Conservation (phyloP, 2,888 invertebrate genomes). For the Drosophila falleni region DNA sequence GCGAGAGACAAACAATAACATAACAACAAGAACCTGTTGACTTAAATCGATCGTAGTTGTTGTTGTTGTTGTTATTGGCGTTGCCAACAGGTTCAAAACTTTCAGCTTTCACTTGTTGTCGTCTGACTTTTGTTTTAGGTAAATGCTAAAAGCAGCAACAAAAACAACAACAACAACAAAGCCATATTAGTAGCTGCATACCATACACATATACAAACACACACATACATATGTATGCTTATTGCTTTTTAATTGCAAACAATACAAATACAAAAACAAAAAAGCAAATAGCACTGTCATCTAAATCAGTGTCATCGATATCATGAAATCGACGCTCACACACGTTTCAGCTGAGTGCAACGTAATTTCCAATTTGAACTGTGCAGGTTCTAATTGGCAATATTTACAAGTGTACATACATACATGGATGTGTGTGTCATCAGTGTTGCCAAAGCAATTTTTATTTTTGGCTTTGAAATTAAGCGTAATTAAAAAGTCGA, state of each 20-base stretch:
- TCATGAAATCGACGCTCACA: slow-evolving; percentile 29
- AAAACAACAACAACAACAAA: slow-evolving; percentile 8
- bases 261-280: slow-evolving; percentile 16
- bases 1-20: slow-evolving; percentile 46
- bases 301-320: slow-evolving; percentile 44
- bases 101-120: slow-evolving; percentile 74
- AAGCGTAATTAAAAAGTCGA: background rate
- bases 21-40: slow-evolving; percentile 54
- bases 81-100: slow-evolving; percentile 61
- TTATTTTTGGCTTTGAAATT: background rate
- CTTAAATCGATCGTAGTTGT: slow-evolving; percentile 19
- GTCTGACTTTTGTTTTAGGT: slow-evolving; percentile 68
- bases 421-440: background rate
- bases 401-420: no score
- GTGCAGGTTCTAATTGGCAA: background rate
- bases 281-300: slow-evolving; percentile 29
- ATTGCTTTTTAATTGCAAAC: slow-evolving; percentile 63
- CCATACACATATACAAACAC: background rate
- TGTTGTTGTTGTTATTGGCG: slow-evolving; percentile 33
- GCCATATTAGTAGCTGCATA: slow-evolving; percentile 7
- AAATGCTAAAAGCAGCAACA: slow-evolving; percentile 31
- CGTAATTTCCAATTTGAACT: background rate
- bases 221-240: slow-evolving; percentile 10
- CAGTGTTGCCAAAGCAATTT: background rate
- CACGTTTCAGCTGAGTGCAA: background rate